Evolutionary conservation across 1,140 invertebrate genomes (phyloP).

Genomic region (Phthorimaea operculella): DNA sequence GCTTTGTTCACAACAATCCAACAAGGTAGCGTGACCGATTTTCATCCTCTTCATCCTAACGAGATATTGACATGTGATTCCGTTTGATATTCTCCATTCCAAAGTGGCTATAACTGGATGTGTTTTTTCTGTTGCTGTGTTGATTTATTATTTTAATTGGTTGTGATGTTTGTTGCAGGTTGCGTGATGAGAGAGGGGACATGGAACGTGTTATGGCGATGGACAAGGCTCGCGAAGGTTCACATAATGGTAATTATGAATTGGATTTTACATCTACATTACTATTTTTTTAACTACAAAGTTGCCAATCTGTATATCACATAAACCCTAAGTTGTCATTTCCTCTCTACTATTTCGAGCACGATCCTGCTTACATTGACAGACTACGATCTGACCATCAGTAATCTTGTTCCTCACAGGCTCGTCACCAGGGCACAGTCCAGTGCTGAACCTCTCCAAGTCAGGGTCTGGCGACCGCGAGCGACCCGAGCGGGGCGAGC

Average conservation of each 20-base stretch:
- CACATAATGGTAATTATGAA: slow-evolving; percentile 78
- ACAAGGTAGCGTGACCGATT: slow-evolving; percentile 47
- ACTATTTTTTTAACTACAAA: too few species aligned
- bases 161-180: slow-evolving; percentile 74
- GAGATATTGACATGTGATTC: slow-evolving; percentile 32
- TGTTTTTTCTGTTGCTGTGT: slow-evolving; percentile 11
- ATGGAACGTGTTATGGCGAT: slow-evolving; percentile 79
- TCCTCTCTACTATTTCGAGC: too few species aligned
- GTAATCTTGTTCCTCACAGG: slow-evolving; percentile 69
- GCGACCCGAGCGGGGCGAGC: slow-evolving; percentile 53
- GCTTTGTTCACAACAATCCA: slow-evolving; percentile 50
- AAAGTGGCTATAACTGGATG: not conserved
- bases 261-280: too few species aligned
- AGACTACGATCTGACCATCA: too few species aligned
- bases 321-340: too few species aligned
- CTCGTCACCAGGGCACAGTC: slow-evolving; percentile 89
- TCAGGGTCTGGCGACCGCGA: slow-evolving; percentile 78
- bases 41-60: slow-evolving; percentile 28
- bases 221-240: slow-evolving; percentile 86
- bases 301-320: too few species aligned
- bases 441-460: slow-evolving; percentile 89
- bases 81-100: slow-evolving; percentile 3
- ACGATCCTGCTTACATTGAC: too few species aligned
- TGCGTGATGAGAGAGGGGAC: slow-evolving; percentile 85
- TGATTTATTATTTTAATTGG: slow-evolving; percentile 8